Evolutionary conservation across 2,797 vertebrate genomes (phyloP), one percentile per base, ranked within the genome.

Genomic region (Danio kyathit): DNA sequence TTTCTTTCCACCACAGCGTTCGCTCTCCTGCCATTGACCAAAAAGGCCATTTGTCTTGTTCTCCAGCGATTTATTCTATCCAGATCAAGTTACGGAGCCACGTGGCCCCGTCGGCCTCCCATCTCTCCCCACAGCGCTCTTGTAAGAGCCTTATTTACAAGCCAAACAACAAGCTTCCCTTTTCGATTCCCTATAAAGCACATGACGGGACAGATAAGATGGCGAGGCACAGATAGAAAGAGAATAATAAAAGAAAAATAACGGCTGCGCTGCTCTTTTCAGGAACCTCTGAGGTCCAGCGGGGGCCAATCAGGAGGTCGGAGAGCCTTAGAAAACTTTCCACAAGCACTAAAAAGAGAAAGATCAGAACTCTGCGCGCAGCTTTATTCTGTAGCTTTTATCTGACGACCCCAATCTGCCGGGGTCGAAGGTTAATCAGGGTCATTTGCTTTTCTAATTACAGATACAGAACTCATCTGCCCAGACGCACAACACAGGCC

Each of bases 371-470:
- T 65, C 46, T 38, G 1, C 44, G 3, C 12, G 16, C 54, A n/a
- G 51, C 76, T 81, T 84, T 80, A 79, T 79, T 83, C 79, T 10
- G 2, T 13, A 61, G 65, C 80, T 87, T 87, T 86, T 83, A 87
- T 88, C 84, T 65, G 56, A 67, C 49, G 82, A 87, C 85, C 85
- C 76, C 85, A 89, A 87, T 87, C 81, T 83, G 74, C 69, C 43
- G 2, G 74, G 81, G 79, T 71, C 54, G 60, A 76, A 67, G 88
- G 88, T 86, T 89, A 89, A 89, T 86, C 82, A 69, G 77, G 88
- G 88, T 85, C 86, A 75, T 80, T 87, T 83, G 79, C 84, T 84
- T 82, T 82, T 83, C 76, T 89, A 89, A 89, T 89, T 89, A 86
- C 79, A 82, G 56, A 82, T 71, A 83, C 72, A 82, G 71, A 82